phyloP scores from a whole-genome alignment of 2,888 invertebrate species.

The Pollenia labialis region DNA sequence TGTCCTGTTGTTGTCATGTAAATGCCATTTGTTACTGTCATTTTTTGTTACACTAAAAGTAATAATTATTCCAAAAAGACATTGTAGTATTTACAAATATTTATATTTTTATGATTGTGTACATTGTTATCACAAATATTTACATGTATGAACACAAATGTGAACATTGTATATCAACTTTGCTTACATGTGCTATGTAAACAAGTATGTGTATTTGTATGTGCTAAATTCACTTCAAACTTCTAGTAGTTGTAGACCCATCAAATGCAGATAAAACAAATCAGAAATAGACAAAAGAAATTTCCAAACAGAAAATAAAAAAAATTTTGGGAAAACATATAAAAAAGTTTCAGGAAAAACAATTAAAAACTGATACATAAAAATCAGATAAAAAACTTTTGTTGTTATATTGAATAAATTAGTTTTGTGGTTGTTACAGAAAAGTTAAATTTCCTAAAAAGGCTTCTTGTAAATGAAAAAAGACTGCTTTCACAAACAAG shows the following conservation, averaged over 20 bases:
- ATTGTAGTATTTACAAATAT: background rate
- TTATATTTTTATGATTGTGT: too few relatives aligned
- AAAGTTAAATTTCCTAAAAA: too few relatives aligned
- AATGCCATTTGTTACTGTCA: constrained; percentile 55
- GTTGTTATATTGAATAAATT: too few relatives aligned
- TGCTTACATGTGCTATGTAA: too few relatives aligned
- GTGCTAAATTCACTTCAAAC: too few relatives aligned
- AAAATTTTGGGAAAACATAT: background rate
- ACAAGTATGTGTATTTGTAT: too few relatives aligned
- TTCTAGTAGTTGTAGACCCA: background rate
- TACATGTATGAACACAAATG: background rate
- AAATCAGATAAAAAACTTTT: background rate
- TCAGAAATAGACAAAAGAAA: background rate
- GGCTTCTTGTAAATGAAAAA: too few relatives aligned
- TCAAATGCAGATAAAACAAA: constrained; percentile 22
- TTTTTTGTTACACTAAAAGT: constrained; percentile 51
- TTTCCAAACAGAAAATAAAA: too few relatives aligned
- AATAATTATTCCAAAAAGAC: constrained; percentile 19
- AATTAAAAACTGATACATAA: background rate
- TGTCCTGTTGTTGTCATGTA: constrained; percentile 64
- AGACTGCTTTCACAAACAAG: too few relatives aligned
- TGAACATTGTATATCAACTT: too few relatives aligned
- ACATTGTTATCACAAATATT: background rate
- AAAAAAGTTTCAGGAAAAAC: background rate
- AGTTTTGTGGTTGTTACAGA: too few relatives aligned